These are phyloP conservation scores for Deilephila elpenor DNA, from an alignment of 2,888 invertebrate genomes.

Conservation along the genomic window DNA sequence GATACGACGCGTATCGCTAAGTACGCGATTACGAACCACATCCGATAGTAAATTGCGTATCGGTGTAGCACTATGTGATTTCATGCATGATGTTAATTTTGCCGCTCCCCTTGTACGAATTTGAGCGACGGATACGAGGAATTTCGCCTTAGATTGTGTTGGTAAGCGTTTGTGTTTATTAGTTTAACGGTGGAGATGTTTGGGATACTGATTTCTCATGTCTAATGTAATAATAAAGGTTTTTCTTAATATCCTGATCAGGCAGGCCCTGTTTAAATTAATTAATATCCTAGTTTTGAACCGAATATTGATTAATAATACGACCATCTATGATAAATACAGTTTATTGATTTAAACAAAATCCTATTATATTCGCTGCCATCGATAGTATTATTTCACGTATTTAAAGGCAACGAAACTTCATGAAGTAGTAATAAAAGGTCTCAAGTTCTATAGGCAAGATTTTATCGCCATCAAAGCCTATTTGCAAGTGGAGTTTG, in stretches of 20 bases:
- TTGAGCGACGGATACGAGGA: background rate
- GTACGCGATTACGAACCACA: conserved; percentile 45
- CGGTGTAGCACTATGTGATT: conserved; percentile 63
- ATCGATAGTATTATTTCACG: background rate
- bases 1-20: conserved; percentile 47
- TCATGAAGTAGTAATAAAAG: background rate
- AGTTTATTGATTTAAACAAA: no score
- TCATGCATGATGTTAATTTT: conserved; percentile 64
- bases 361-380: background rate
- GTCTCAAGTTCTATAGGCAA: background rate
- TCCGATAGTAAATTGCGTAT: conserved; percentile 62
- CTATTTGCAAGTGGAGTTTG: conserved; percentile 24
- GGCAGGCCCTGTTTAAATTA: no score
- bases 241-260: no score
- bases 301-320: no score
- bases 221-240: no score
- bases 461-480: conserved; percentile 16
- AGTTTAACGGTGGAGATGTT: no score
- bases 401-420: background rate
- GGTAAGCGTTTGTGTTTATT: background rate
- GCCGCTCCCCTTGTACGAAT: conserved; percentile 43
- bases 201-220: no score
- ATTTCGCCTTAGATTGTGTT: conserved; percentile 5
- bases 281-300: no score
- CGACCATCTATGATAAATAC: no score